These are phyloP conservation scores for Aythya fuligula DNA, from an alignment of 2,797 vertebrate genomes.

Conservation along the genomic window DNA sequence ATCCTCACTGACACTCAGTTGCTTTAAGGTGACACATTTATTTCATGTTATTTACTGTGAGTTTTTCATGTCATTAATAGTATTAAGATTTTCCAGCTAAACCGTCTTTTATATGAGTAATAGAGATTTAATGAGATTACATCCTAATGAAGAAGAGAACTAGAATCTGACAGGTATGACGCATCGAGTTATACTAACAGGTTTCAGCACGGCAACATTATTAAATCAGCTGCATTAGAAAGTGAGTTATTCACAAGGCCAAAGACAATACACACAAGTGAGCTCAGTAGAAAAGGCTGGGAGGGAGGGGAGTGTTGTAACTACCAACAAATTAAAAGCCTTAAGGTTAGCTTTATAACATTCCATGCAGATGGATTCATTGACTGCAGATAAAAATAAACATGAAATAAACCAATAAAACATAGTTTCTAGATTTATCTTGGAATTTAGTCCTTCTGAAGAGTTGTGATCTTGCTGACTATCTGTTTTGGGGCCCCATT, in stretches of 20 bases:
- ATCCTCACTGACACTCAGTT: constrained; percentile 69
- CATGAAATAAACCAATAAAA: constrained; percentile 11
- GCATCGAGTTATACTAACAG: constrained; percentile 77
- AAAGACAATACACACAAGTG: constrained; percentile 2
- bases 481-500: neutral
- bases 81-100: constrained; percentile 82
- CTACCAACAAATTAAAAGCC: constrained; percentile 27
- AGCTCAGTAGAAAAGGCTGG: constrained; percentile 8
- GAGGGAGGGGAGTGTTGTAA: constrained; percentile 13
- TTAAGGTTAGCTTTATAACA: constrained; percentile 69
- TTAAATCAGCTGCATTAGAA: constrained; percentile 64
- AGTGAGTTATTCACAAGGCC: constrained; percentile 61
- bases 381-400: constrained; percentile 44
- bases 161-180: constrained; percentile 79
- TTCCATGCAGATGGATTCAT: constrained; percentile 69
- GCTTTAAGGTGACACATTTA: constrained; percentile 73
- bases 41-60: constrained; percentile 80
- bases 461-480: neutral
- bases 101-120: constrained; percentile 79
- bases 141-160: constrained; percentile 80
- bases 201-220: constrained; percentile 56
- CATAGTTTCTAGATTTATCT: constrained; percentile 44
- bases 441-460: neutral
- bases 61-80: constrained; percentile 79
- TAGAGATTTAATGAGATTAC: constrained; percentile 81